phyloP scores from a whole-genome alignment of 2,797 vertebrate genomes.

The Scomberomorus guttatus region DNA sequence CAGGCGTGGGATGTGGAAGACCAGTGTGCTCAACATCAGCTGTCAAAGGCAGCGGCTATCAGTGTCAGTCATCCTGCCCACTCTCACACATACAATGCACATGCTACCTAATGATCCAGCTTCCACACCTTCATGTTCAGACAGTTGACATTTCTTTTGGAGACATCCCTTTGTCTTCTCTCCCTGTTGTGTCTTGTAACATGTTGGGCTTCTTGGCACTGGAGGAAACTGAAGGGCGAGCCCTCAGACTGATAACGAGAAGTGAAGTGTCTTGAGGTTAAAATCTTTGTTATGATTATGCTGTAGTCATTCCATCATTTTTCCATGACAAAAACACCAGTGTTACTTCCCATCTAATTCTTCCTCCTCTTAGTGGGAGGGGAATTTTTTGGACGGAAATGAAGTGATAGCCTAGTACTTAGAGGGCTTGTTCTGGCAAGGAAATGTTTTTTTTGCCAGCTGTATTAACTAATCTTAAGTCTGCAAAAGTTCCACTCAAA shows the following conservation, averaged over 20 bases:
- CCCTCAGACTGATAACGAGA: conserved; percentile 32
- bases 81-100: neutral
- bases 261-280: conserved; percentile 6
- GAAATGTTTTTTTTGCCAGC: conserved; percentile 38
- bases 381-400: conserved; percentile 25
- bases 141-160: conserved; percentile 27
- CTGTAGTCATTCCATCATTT: neutral
- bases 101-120: neutral
- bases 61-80: conserved; percentile 39
- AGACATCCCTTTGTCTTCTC: conserved; percentile 12
- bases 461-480: neutral
- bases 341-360: neutral
- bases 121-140: conserved; percentile 7
- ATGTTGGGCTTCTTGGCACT: neutral
- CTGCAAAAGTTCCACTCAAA: neutral
- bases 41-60: conserved; percentile 50
- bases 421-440: conserved; percentile 40
- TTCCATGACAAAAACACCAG: neutral
- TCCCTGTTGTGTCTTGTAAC: neutral
- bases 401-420: conserved; percentile 4
- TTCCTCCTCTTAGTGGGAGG: neutral
- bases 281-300: conserved; percentile 5
- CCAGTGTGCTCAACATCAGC: conserved; percentile 11
- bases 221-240: conserved; percentile 59
- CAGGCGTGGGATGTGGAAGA: conserved; percentile 6